Percentiles rank a stretch among this genome's conserved stretches.
Conservation (phyloP, 1,140 invertebrate species). For the Adoxophyes honmai region DNA sequence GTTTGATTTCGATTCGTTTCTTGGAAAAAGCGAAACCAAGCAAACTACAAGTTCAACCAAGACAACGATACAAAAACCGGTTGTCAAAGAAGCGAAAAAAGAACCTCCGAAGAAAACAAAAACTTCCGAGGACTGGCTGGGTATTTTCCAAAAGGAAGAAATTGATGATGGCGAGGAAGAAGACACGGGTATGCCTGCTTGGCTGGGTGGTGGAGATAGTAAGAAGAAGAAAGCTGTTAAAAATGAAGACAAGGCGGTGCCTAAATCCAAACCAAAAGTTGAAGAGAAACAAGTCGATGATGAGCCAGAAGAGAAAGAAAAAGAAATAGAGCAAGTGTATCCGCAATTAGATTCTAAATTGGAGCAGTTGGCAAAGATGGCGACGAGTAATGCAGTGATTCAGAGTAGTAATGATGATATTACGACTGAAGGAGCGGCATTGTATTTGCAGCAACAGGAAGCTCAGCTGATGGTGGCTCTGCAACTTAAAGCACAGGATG, state of each 20-base stretch:
- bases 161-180: slow-evolving; percentile 37
- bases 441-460: slow-evolving; percentile 72
- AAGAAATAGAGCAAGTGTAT: slow-evolving; percentile 16
- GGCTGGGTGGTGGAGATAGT: slow-evolving; percentile 46
- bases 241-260: slow-evolving; percentile 30
- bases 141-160: slow-evolving; percentile 56
- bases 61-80: not conserved
- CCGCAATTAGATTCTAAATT: slow-evolving; percentile 5
- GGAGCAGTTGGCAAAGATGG: slow-evolving; percentile 12
- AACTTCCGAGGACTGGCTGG: slow-evolving; percentile 64
- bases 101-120: slow-evolving; percentile 41
- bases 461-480: slow-evolving; percentile 71
- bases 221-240: slow-evolving; percentile 46
- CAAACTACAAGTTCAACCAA: slow-evolving; percentile 23
- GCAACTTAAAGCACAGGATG: slow-evolving; percentile 73
- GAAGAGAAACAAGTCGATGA: slow-evolving; percentile 22
- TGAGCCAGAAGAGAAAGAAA: not conserved
- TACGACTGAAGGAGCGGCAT: slow-evolving; percentile 58
- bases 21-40: slow-evolving; percentile 49
- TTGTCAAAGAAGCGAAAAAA: slow-evolving; percentile 26
- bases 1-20: slow-evolving; percentile 56
- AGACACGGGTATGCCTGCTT: slow-evolving; percentile 51
- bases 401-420: slow-evolving; percentile 48
- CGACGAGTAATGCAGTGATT: slow-evolving; percentile 7
- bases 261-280: slow-evolving; percentile 19